Base-by-base conservation (phyloP, 2,797 vertebrate genomes). In the Liasis olivaceus region DNA sequence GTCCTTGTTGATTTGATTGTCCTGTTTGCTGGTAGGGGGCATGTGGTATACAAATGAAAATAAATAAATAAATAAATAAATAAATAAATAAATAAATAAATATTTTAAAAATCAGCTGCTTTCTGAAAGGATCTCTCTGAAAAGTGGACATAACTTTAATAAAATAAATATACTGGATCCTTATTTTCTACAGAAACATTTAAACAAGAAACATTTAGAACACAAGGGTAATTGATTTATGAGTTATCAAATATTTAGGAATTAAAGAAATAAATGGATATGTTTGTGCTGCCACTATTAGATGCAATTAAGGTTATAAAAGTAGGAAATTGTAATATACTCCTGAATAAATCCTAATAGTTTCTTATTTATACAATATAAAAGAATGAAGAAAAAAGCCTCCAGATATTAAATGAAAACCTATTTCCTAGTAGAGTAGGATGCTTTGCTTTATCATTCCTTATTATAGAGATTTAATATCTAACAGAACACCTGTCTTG, bases 161-260 rank as follows among this genome's bases (percentile, higher is more conserved):
- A 31, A 89, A 62, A 89, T 89, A 89, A 69, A 66, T 89, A 11
- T 17, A 54, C 15, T n/a, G 51, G 56, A 17, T 90, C 89, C 51
- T 58, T 90, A 4, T n/a, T 63, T 47, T 77, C 9, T 94, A 95
- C 2, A 94, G 4, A 15, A 94, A 36, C 5, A 85, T 93, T 91
- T 28, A 36, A 77, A 42, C 36, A 9, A 94, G 3, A 9, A 94
- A 24, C 5, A 87, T 91, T 91, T 31, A 92, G 88, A 86, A 87
- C 0, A 6, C 90, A 1, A 15, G 42, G 36, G 0, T 84, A 42
- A 81, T 88, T 77, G 22, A 88, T 87, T 28, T 62, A 20, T 59
- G 88, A 36, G 31, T 22, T 14, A 84, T 47, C 14, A 84, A 62
- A 58, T 51, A 0, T 62, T 90, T 24, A 90, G 15, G 17, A 47